Evolutionary conservation across 2,113 vertebrate species (phyloP).

Genomic region (Panurus biarmicus): DNA sequence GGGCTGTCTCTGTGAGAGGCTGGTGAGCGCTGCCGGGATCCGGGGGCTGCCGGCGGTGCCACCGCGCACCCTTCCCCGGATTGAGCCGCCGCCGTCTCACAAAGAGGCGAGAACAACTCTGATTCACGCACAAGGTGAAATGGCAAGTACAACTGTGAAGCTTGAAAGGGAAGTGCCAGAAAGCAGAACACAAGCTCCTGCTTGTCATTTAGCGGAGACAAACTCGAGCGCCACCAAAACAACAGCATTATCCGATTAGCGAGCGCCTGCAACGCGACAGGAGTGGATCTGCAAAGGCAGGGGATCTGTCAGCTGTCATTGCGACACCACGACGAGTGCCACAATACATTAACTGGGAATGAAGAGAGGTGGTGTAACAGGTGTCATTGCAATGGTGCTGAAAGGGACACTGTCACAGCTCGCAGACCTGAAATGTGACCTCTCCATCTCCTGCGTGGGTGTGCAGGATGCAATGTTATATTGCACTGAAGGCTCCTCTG

Average conservation of each 20-base stretch:
- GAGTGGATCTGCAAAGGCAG: not conserved
- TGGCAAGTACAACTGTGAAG: not conserved
- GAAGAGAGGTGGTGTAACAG: not conserved
- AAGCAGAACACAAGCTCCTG: not conserved
- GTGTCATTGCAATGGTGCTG: not conserved
- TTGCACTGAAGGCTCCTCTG: not conserved
- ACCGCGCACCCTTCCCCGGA: not conserved
- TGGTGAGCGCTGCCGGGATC: not conserved
- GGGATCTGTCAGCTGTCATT: not conserved
- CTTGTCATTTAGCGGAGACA: not conserved
- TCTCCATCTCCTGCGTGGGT: not conserved
- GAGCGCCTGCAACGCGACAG: not conserved
- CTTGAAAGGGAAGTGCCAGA: not conserved
- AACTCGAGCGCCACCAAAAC: not conserved
- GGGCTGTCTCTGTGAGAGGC: too few relatives aligned
- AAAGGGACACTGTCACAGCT: not conserved
- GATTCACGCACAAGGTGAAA: not conserved
- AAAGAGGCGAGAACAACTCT: not conserved
- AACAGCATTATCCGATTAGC: not conserved
- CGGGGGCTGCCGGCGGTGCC: slow-evolving; percentile 29
- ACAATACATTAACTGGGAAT: not conserved
- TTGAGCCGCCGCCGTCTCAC: not conserved
- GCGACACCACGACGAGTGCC: not conserved
- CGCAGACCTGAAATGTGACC: not conserved
- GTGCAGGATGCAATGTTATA: rapidly evolving